Evolutionary conservation across 2,797 vertebrate species (phyloP), one percentile per base, ranked within the genome.

Genomic region (Syndactyla subalaris): DNA sequence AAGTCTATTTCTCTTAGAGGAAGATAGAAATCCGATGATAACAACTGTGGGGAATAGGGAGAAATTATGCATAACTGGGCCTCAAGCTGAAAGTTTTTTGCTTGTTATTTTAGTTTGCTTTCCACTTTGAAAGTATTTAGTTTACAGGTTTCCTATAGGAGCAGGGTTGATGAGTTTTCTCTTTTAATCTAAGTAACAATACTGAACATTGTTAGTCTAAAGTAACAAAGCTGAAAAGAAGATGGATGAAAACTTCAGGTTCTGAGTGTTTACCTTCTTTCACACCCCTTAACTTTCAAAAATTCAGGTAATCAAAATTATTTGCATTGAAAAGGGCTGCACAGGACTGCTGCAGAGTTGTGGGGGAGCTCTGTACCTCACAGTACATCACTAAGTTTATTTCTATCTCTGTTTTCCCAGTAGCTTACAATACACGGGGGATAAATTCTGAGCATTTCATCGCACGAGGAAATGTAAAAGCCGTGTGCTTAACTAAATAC

Each of bases 401-500:
- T 78, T 90, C 74, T 89, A 39, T 68, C 77, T 86, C 61, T 65
- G 23, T 85, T 89, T 97, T 86, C 78, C 72, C 68, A 92, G 75
- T 55, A 55, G 55, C 58, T 92, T 83, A 66, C 51, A 72, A 82
- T 20, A 81, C 20, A 32, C 51, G 65, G 54, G 43, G 57, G 75
- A 73, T 82, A 76, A 73, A 85, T 91, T 71, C 55, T 38, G 68
- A 68, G 66, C 45, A 34, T 39, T 80, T 86, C 72, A 59, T 58
- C 72, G 68, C 55, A 48, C 24, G 32, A 65, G 66, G 58, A 91
- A 95, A 89, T 10, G 27, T 66, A 65, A 57, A 87, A 79, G 39
- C 51, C 6, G 0, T 57, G 65, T 58, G 54, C 17, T 78, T 79
- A 90, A 94, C 39, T 58, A 58, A 54, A 85, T 38, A 58, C 20